Evolutionary conservation across 2,113 vertebrate genomes (phyloP).

Genomic region (Chelonoidis abingdonii): DNA sequence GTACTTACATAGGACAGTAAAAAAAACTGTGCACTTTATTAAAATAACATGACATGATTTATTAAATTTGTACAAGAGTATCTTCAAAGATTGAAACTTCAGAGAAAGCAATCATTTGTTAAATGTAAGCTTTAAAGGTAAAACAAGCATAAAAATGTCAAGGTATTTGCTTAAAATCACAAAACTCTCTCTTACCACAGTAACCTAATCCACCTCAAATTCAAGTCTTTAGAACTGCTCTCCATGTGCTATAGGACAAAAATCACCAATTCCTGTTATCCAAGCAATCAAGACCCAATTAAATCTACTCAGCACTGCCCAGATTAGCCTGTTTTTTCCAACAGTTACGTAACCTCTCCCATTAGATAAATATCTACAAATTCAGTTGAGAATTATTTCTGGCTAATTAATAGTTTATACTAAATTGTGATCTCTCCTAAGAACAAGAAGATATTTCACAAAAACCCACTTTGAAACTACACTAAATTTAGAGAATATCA

Average conservation of each 20-base stretch:
- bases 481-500: neutral
- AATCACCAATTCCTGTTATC: slow-evolving; percentile 33
- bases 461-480: neutral
- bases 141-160: neutral
- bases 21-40: neutral
- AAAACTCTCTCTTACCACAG: neutral
- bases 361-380: slow-evolving; percentile 38
- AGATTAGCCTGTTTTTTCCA: slow-evolving; percentile 43
- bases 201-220: neutral
- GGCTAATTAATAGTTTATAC: slow-evolving; percentile 22
- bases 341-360: slow-evolving; percentile 47
- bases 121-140: accelerated
- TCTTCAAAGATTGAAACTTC: neutral
- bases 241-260: neutral
- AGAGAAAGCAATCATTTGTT: accelerated
- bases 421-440: slow-evolving; percentile 33
- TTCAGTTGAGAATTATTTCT: slow-evolving; percentile 27
- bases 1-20: neutral
- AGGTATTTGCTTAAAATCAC: neutral
- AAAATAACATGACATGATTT: accelerated
- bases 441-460: slow-evolving; percentile 20
- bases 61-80: neutral
- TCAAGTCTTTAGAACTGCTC: neutral
- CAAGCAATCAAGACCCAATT: slow-evolving; percentile 62
- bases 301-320: slow-evolving; percentile 30